Conservation (phyloP, 2,888 invertebrate genomes). For the Scaptomyza cyrtandrae region DNA sequence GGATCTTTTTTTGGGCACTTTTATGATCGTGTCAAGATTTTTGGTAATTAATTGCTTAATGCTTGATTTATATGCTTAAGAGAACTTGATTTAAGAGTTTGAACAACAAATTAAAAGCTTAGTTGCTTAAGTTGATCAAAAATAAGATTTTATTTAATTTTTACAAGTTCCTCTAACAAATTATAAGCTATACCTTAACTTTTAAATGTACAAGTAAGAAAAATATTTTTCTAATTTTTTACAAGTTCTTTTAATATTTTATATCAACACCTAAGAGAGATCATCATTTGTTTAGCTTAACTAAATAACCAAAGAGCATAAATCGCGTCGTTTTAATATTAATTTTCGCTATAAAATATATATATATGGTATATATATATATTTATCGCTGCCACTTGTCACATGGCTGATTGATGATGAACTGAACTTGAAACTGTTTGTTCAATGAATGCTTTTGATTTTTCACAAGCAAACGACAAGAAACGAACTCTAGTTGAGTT, state of each 20-base stretch:
- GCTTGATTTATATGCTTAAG: neutral
- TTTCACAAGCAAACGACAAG: constrained; percentile 30
- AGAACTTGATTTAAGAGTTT: too few species aligned
- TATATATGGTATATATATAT: neutral
- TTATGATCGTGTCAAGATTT: constrained; percentile 17
- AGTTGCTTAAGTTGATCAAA: too few species aligned
- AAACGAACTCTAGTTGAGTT: constrained; percentile 19
- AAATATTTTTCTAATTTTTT: too few species aligned
- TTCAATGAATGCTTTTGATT: constrained; percentile 51
- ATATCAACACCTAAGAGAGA: too few species aligned
- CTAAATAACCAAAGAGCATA: constrained; percentile 24
- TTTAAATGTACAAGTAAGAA: too few species aligned
- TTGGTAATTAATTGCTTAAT: neutral
- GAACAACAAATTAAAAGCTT: too few species aligned
- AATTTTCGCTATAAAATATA: neutral
- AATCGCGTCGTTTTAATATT: constrained; percentile 5
- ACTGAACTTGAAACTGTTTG: constrained; percentile 69
- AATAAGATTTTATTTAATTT: too few species aligned
- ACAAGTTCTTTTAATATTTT: too few species aligned
- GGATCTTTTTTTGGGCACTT: constrained; percentile 10
- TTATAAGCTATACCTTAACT: too few species aligned
- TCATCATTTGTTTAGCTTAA: neutral
- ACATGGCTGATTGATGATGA: constrained; percentile 69
- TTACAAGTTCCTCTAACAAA: too few species aligned
- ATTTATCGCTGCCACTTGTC: constrained; percentile 49